Conservation (phyloP, 2,797 vertebrate genomes). For the Botia kubotai region DNA sequence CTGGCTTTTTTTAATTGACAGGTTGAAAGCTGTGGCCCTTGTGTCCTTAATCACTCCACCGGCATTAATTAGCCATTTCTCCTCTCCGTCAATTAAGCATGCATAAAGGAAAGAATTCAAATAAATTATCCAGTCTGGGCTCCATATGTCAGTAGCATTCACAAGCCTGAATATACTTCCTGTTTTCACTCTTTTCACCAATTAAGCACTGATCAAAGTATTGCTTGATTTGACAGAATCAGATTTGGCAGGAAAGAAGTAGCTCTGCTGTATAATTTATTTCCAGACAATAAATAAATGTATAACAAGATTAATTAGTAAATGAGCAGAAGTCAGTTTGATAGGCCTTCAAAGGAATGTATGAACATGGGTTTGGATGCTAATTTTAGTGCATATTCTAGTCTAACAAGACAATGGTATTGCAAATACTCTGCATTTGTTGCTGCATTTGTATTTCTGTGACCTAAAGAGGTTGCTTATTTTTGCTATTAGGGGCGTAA, state of each 20-base stretch:
- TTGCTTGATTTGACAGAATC: conserved; percentile 68
- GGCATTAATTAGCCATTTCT: conserved; percentile 75
- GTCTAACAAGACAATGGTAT: neutral
- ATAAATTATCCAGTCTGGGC: conserved; percentile 66
- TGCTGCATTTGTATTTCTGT: neutral
- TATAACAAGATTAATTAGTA: conserved; percentile 53
- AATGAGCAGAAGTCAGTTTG: conserved; percentile 47
- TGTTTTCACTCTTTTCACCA: conserved; percentile 63
- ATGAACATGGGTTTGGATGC: conserved; percentile 19
- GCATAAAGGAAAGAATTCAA: conserved; percentile 72
- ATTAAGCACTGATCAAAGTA: conserved; percentile 76
- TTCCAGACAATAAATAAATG: conserved; percentile 57
- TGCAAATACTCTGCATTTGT: neutral
- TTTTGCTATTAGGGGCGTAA: neutral
- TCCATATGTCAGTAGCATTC: conserved; percentile 66
- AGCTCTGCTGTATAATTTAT: conserved; percentile 62
- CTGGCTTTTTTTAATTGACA: conserved; percentile 69
- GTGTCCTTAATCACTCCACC: conserved; percentile 63
- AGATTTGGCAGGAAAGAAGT: conserved; percentile 41
- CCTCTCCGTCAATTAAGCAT: conserved; percentile 73
- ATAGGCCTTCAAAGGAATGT: conserved; percentile 55
- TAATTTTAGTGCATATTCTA: conserved; percentile 1
- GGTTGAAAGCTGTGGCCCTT: conserved; percentile 67
- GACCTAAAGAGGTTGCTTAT: neutral
- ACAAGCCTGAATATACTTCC: conserved; percentile 54